Percentiles rank a stretch among this genome's conserved stretches.
phyloP scores from a whole-genome alignment of 92 coral and sea anemone genomes.

The Zoanthus solanderi region DNA sequence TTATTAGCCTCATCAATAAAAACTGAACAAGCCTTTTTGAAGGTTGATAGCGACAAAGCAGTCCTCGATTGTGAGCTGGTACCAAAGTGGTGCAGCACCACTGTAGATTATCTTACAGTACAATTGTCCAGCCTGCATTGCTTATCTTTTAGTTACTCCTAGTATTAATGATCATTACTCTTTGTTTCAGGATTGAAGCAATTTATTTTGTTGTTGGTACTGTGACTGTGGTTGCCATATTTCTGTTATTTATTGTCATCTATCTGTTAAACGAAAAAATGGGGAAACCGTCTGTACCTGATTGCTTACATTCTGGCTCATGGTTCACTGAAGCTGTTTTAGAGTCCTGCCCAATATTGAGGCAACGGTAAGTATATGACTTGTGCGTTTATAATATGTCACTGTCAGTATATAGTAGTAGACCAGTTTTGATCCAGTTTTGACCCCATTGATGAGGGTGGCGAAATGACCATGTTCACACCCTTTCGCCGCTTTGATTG shows the following conservation, averaged over 20 bases:
- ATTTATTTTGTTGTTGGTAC: slow-evolving; percentile 48
- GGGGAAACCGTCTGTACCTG: slow-evolving; percentile 73
- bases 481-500: too few relatives aligned
- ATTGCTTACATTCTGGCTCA: slow-evolving; percentile 66
- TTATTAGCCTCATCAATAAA: too few relatives aligned
- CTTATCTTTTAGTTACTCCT: not conserved
- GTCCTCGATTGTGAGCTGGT: too few relatives aligned
- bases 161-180: not conserved
- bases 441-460: too few relatives aligned
- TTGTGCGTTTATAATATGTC: not conserved
- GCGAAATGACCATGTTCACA: too few relatives aligned
- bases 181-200: slow-evolving; percentile 3
- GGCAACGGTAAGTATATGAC: slow-evolving; percentile 70
- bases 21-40: too few relatives aligned
- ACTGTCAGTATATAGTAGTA: too few relatives aligned
- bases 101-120: too few relatives aligned
- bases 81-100: too few relatives aligned
- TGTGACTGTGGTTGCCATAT: slow-evolving; percentile 62
- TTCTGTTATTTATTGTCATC: slow-evolving; percentile 65
- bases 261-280: slow-evolving; percentile 75
- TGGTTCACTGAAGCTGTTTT: slow-evolving; percentile 70
- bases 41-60: too few relatives aligned
- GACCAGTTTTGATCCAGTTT: too few relatives aligned
- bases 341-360: slow-evolving; percentile 86
- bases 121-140: too few relatives aligned